These are phyloP conservation scores for Hystrix cristata DNA, from an alignment of 2,113 vertebrate species.

Conservation along the genomic window DNA sequence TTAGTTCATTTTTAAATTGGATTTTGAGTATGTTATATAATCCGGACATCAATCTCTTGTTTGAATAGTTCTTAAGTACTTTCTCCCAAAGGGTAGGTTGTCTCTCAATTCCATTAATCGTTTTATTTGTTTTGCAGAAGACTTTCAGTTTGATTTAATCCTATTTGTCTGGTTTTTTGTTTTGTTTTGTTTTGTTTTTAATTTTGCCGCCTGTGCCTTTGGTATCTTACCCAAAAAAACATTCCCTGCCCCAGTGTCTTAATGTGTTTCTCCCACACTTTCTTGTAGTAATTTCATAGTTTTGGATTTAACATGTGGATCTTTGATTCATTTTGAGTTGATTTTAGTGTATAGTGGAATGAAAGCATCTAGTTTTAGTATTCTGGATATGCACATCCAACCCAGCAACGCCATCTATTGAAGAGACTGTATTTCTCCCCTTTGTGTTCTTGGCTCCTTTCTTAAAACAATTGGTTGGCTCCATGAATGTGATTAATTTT, in stretches of 20 bases:
- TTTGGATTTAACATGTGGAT: background rate
- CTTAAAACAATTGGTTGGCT: background rate
- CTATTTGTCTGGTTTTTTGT: background rate
- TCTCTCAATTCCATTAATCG: background rate
- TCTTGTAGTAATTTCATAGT: background rate
- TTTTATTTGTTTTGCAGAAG: background rate
- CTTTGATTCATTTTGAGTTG: background rate
- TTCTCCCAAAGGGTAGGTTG: background rate
- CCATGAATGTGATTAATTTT: background rate
- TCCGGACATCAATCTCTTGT: too few species aligned
- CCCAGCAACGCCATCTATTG: background rate
- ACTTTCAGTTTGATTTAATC: background rate
- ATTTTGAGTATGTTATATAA: background rate
- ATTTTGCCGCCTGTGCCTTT: background rate
- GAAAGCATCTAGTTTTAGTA: background rate
- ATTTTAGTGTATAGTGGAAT: background rate
- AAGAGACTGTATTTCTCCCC: background rate
- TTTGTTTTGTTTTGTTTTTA: background rate
- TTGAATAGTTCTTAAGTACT: background rate
- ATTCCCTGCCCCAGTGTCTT: background rate
- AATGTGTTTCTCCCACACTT: background rate
- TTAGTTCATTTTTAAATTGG: background rate
- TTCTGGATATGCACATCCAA: background rate
- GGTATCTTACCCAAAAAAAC: background rate
- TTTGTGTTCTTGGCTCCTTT: background rate